Evolutionary conservation across 2,113 vertebrate species (phyloP).

Genomic region (Leptodactylus fuscus): DNA sequence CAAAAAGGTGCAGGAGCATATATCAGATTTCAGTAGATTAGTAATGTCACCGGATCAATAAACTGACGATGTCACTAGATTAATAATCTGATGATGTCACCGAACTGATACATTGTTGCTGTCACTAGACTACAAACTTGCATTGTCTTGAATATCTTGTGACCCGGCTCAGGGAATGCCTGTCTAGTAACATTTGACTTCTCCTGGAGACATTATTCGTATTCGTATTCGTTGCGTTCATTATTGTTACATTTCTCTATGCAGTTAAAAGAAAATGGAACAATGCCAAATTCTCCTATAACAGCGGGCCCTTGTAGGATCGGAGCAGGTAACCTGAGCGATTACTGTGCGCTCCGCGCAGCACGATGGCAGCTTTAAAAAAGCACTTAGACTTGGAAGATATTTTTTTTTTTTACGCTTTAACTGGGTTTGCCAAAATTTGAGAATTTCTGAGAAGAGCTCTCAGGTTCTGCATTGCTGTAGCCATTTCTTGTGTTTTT

Average conservation of each 20-base stretch:
- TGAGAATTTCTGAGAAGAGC: conserved; percentile 6
- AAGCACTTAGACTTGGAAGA: conserved; percentile 5
- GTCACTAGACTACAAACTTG: not conserved
- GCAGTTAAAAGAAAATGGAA: not conserved
- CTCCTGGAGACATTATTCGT: too few relatives aligned
- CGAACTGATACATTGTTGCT: too few relatives aligned
- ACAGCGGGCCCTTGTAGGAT: not conserved
- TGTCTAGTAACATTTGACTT: too few relatives aligned
- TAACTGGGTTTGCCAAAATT: conserved; percentile 26
- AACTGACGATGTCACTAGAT: not conserved
- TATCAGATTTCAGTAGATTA: not conserved
- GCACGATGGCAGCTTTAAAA: not conserved
- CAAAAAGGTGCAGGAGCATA: not conserved
- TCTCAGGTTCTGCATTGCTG: not conserved
- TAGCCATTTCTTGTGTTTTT: too few relatives aligned
- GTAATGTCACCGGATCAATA: not conserved
- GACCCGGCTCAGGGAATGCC: not conserved
- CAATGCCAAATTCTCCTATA: not conserved
- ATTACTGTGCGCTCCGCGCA: not conserved
- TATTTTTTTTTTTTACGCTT: not conserved
- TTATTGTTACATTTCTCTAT: not conserved
- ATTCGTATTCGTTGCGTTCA: too few relatives aligned
- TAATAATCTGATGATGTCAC: not conserved
- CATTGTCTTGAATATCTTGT: not conserved
- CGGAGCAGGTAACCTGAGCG: not conserved